These are phyloP conservation scores for Hiodon alosoides DNA, from an alignment of 2,113 vertebrate genomes.

Conservation along the genomic window DNA sequence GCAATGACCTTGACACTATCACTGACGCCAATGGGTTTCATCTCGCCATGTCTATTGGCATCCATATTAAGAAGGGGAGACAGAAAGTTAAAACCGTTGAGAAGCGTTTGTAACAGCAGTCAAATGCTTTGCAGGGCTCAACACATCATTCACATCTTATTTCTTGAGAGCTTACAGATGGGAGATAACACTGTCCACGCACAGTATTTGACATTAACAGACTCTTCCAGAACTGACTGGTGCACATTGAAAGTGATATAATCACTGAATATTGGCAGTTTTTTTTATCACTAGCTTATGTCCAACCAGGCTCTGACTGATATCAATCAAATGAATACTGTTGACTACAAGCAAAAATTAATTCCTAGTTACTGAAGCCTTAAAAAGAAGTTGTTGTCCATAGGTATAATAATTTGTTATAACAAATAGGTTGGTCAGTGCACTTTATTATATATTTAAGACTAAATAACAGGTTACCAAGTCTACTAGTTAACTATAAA, in stretches of 20 bases:
- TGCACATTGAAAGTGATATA: slow-evolving; percentile 42
- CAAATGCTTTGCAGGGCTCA: slow-evolving; percentile 32
- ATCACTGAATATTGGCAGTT: slow-evolving; percentile 35
- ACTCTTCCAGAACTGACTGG: slow-evolving; percentile 36
- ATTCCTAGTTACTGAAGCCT: not conserved
- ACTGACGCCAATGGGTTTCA: too few relatives aligned
- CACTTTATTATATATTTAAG: too few relatives aligned
- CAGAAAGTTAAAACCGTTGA: slow-evolving; percentile 2
- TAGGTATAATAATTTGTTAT: not conserved
- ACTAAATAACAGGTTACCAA: too few relatives aligned
- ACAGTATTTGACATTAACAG: slow-evolving; percentile 42
- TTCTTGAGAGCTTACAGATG: slow-evolving; percentile 55
- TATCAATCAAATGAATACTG: slow-evolving; percentile 31
- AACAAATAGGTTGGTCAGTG: too few relatives aligned
- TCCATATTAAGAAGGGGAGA: not conserved
- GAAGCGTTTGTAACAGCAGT: slow-evolving; percentile 49
- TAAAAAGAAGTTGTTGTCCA: not conserved
- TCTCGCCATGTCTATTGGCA: too few relatives aligned
- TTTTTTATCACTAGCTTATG: slow-evolving; percentile 24
- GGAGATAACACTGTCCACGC: slow-evolving; percentile 52
- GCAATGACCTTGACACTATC: not conserved
- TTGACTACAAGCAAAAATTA: not conserved
- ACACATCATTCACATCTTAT: slow-evolving; percentile 43
- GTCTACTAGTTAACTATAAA: too few relatives aligned
- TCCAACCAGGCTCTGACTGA: slow-evolving; percentile 29